These are phyloP conservation scores for Enteromius anoplus DNA, from an alignment of 2,797 vertebrate species.

Conservation along the genomic window DNA sequence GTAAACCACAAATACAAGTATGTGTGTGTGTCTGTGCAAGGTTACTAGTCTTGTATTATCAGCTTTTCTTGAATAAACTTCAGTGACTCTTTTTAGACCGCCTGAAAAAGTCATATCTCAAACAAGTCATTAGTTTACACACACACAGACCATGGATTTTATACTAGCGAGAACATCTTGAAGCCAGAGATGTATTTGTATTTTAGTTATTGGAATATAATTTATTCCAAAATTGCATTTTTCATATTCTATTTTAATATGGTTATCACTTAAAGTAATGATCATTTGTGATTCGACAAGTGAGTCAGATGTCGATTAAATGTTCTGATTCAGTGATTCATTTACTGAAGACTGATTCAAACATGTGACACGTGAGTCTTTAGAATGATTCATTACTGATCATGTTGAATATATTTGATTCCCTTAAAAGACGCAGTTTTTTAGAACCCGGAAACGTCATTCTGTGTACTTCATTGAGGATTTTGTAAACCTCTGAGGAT, in stretches of 20 bases:
- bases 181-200: neutral
- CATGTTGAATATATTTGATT: slow-evolving; percentile 1
- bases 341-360: neutral
- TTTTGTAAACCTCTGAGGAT: neutral
- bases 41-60: slow-evolving; percentile 8
- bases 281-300: neutral
- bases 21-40: too few species aligned
- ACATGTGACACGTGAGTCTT: neutral
- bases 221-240: neutral
- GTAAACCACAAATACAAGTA: too few species aligned
- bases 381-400: neutral
- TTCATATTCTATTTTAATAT: neutral
- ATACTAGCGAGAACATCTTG: neutral
- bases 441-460: neutral
- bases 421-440: neutral
- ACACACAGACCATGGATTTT: neutral
- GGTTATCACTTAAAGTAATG: neutral
- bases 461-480: neutral
- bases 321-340: neutral
- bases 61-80: slow-evolving; percentile 9
- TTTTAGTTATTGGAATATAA: neutral
- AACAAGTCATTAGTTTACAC: slow-evolving; percentile 18
- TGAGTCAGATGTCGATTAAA: neutral
- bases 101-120: neutral
- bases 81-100: neutral